phyloP scores from a whole-genome alignment of 2,113 vertebrate genomes.

The Rhabdomys dilectus region DNA sequence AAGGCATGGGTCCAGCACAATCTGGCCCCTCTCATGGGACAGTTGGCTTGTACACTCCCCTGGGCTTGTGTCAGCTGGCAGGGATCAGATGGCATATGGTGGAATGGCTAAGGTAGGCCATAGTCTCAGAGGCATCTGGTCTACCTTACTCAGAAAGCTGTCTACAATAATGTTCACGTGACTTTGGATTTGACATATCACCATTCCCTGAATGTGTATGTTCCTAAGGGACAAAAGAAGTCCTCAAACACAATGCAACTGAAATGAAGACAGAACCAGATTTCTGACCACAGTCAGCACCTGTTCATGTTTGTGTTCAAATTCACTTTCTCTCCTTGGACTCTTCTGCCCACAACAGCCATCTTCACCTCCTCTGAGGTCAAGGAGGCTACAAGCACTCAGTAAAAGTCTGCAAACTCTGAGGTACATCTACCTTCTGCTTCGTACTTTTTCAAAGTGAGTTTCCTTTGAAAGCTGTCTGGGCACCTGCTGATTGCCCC shows the following conservation, averaged over 20 bases:
- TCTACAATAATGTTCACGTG: not conserved
- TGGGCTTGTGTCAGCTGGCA: not conserved
- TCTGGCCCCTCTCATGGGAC: fast-evolving
- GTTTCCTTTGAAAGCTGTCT: constrained; percentile 56
- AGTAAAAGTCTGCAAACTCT: not conserved
- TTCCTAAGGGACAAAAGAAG: not conserved
- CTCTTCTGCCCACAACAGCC: not conserved
- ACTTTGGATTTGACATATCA: not conserved
- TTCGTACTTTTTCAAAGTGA: constrained; percentile 7
- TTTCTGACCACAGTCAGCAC: not conserved
- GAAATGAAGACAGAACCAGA: not conserved
- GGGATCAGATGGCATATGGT: not conserved
- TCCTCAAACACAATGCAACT: fast-evolving
- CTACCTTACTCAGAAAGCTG: not conserved
- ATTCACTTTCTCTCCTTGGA: fast-evolving
- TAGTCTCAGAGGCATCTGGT: not conserved
- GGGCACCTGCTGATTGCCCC: constrained; percentile 27
- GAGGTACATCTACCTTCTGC: not conserved
- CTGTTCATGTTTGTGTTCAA: fast-evolving
- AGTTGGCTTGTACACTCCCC: not conserved
- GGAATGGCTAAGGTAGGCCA: not conserved
- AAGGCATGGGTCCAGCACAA: not conserved
- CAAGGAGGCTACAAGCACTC: not conserved
- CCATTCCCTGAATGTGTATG: not conserved
- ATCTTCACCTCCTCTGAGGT: not conserved